Percentiles rank a stretch among this genome's conserved stretches.
Conservation (phyloP, 92 coral and sea anemone genomes). For the Pocillopora meandrina region DNA sequence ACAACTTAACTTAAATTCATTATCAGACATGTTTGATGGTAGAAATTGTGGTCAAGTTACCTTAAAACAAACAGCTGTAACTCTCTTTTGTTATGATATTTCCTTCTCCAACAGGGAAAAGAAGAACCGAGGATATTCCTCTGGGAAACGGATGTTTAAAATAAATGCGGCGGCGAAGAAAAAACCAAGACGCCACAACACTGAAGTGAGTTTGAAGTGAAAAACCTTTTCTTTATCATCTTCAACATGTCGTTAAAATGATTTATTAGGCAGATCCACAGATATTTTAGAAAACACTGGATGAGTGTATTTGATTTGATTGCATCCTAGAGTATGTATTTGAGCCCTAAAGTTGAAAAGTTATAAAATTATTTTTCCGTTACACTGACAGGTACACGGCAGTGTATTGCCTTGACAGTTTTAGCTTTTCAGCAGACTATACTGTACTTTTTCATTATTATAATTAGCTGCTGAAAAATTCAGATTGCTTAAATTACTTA, state of each 20-base stretch:
- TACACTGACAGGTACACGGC: not conserved
- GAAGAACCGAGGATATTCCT: conserved; percentile 85
- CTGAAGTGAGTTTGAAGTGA: conserved; percentile 65
- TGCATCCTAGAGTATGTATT: not conserved
- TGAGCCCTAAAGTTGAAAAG: not conserved
- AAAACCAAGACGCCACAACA: conserved; percentile 87
- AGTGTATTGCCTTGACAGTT: too few relatives aligned
- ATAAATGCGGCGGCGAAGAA: conserved; percentile 72
- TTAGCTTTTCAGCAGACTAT: too few relatives aligned
- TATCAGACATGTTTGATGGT: not conserved
- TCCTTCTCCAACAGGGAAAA: conserved; percentile 60
- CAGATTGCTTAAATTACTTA: too few relatives aligned
- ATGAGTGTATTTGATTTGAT: not conserved
- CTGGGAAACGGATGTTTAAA: conserved; percentile 89
- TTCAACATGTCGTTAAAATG: not conserved
- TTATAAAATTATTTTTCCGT: not conserved
- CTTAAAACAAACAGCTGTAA: not conserved
- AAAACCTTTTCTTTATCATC: not conserved
- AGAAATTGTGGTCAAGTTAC: not conserved
- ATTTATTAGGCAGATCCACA: not conserved
- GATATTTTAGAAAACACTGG: not conserved
- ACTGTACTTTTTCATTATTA: too few relatives aligned
- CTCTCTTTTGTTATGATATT: not conserved
- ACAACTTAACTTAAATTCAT: not conserved
- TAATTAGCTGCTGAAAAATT: too few relatives aligned